Conservation (phyloP, 1,140 invertebrate species). For the Oryctes rhinoceros region DNA sequence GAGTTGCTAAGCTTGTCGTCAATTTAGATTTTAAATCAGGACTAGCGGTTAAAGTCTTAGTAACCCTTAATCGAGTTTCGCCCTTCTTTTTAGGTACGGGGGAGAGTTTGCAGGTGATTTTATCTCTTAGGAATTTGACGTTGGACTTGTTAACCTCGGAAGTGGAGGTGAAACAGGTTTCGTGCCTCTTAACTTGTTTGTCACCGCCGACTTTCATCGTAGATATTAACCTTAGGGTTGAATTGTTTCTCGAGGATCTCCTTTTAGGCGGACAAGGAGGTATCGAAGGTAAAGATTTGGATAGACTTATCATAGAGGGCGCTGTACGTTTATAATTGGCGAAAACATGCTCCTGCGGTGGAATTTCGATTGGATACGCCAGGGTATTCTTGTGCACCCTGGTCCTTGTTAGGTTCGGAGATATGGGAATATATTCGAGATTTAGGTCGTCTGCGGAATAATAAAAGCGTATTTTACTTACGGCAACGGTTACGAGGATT, state of each 20-base stretch:
- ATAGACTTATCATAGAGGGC: conserved; percentile 62
- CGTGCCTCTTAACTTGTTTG: conserved; percentile 62
- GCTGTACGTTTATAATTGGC: conserved; percentile 64
- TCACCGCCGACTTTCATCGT: conserved; percentile 60
- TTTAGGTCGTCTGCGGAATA: conserved; percentile 71
- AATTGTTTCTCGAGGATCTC: conserved; percentile 77
- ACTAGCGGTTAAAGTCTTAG: conserved; percentile 60
- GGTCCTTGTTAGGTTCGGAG: conserved; percentile 80
- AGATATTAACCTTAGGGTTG: conserved; percentile 73
- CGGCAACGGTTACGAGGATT: neutral
- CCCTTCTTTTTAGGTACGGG: conserved; percentile 62
- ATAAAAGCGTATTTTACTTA: conserved; percentile 30
- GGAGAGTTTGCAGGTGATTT: conserved; percentile 67
- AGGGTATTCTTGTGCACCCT: conserved; percentile 73
- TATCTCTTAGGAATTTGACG: conserved; percentile 67
- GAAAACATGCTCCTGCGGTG: conserved; percentile 61
- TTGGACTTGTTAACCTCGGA: conserved; percentile 61
- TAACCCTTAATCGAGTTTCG: conserved; percentile 55
- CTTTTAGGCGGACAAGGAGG: conserved; percentile 76
- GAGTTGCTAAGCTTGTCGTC: conserved; percentile 49
- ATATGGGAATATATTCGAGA: conserved; percentile 84
- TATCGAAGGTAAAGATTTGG: conserved; percentile 50
- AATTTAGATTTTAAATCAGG: conserved; percentile 53
- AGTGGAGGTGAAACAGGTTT: conserved; percentile 66
- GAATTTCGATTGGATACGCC: conserved; percentile 68